Evolutionary conservation across 2,797 vertebrate species (phyloP).

Genomic region (Coranthus polyacanthus): DNA sequence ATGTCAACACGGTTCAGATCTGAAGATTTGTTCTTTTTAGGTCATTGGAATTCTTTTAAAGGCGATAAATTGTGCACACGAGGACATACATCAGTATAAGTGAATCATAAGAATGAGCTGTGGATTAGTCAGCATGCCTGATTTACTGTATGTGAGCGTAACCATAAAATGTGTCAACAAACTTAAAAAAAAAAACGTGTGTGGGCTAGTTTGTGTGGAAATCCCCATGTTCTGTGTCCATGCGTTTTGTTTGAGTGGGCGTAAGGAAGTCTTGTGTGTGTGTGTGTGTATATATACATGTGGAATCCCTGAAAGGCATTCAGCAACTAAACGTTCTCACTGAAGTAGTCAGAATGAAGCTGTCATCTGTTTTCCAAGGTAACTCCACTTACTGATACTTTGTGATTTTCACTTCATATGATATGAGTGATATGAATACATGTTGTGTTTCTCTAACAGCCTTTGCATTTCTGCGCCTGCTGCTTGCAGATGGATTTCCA

Average conservation of each 20-base stretch:
- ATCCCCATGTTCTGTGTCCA: slow-evolving; percentile 18
- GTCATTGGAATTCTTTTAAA: background rate
- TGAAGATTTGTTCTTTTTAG: too few relatives aligned
- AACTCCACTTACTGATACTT: slow-evolving; percentile 2
- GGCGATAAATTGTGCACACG: background rate
- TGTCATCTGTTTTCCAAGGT: slow-evolving; percentile 63
- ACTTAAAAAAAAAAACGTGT: background rate
- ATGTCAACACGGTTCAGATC: slow-evolving; percentile 49
- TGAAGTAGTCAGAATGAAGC: slow-evolving; percentile 57
- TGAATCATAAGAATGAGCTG: background rate
- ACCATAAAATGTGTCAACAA: background rate
- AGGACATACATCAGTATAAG: background rate
- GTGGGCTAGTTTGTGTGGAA: slow-evolving; percentile 29
- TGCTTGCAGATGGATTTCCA: slow-evolving; percentile 58
- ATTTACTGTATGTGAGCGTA: slow-evolving; percentile 6
- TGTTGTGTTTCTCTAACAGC: slow-evolving; percentile 53
- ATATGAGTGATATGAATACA: background rate
- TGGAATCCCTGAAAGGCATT: background rate
- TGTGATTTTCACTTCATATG: background rate
- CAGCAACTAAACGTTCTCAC: background rate
- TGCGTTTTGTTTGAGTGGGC: slow-evolving; percentile 1
- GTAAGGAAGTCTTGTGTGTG: slow-evolving; percentile 66
- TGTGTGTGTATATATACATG: slow-evolving; percentile 35
- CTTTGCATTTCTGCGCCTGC: slow-evolving; percentile 52
- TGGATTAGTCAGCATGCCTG: slow-evolving; percentile 13